Percentiles rank a stretch among this genome's conserved stretches.
Evolutionary conservation across 2,113 vertebrate species (phyloP).

Genomic region (Pluvianellus socialis): DNA sequence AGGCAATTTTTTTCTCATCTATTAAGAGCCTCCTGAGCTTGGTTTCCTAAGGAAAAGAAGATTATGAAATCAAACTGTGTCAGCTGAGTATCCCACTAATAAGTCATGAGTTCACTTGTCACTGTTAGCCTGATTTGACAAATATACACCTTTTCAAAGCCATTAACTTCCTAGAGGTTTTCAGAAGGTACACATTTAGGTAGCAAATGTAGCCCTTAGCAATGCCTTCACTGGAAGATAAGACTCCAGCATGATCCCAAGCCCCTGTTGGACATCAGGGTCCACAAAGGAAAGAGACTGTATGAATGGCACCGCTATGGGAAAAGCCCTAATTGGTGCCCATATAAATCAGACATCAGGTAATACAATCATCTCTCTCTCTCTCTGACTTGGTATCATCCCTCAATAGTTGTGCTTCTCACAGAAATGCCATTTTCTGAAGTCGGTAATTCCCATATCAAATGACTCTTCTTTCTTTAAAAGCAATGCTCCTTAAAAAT

Average conservation of each 20-base stretch:
- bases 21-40: background rate
- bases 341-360: background rate
- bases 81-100: background rate
- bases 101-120: background rate
- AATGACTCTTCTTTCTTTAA: slow-evolving; percentile 18
- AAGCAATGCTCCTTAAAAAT: slow-evolving; percentile 11
- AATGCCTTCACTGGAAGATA: background rate
- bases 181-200: background rate
- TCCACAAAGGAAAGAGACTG: background rate
- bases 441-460: slow-evolving; percentile 40
- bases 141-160: background rate
- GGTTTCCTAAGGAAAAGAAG: background rate
- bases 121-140: background rate
- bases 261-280: background rate
- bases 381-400: background rate
- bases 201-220: background rate
- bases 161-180: background rate
- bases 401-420: background rate
- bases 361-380: background rate
- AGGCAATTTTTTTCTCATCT: background rate
- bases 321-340: slow-evolving; percentile 14
- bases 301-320: background rate
- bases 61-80: background rate
- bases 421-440: background rate
- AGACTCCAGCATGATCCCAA: background rate